A percentile compares a stretch with the other conserved stretches of the same genome.
phyloP scores from a whole-genome alignment of 2,113 vertebrate genomes.

The Ploceus nigricollis region DNA sequence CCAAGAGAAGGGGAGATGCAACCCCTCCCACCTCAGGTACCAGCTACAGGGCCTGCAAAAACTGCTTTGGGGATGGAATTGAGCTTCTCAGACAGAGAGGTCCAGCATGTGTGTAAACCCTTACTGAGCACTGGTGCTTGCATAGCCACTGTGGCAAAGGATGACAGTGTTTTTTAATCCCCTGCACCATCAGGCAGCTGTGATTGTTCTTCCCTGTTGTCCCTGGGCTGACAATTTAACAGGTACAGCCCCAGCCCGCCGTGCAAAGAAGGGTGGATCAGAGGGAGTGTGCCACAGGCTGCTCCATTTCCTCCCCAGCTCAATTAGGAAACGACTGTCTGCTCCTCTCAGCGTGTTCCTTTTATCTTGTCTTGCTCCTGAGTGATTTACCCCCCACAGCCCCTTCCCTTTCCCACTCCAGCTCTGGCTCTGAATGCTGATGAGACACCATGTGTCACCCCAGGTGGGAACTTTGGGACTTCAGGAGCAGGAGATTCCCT shows the following conservation, averaged over 20 bases:
- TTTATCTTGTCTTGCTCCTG: slow-evolving; percentile 15
- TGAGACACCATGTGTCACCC: neutral
- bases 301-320: neutral
- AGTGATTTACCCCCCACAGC: neutral
- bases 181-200: neutral
- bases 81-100: neutral
- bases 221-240: neutral
- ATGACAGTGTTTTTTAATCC: neutral
- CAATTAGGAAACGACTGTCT: neutral
- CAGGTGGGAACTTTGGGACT: neutral
- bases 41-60: neutral
- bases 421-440: neutral
- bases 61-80: neutral
- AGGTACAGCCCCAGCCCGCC: neutral
- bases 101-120: neutral
- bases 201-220: neutral
- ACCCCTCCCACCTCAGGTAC: neutral
- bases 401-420: neutral
- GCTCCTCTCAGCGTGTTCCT: neutral
- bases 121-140: neutral
- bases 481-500: neutral
- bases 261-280: neutral
- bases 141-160: neutral
- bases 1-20: neutral
- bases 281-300: neutral